Evolutionary conservation across 2,888 invertebrate species (phyloP), one percentile per base, ranked within the genome.

Genomic region (Agrilus cyanescens): DNA sequence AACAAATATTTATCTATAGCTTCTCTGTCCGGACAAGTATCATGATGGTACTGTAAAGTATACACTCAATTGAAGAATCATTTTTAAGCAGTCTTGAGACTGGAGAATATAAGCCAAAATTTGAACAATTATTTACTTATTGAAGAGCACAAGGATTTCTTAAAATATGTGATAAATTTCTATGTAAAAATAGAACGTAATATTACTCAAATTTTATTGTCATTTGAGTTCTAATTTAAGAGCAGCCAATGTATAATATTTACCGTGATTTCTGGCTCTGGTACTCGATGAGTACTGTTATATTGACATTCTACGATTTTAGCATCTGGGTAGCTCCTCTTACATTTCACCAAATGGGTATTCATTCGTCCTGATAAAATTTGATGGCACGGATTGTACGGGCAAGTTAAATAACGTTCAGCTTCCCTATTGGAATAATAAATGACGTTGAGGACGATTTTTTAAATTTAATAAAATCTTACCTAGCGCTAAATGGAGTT

Each of bases 341-440:
- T 56, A 42, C 80, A 80, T 52, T 76, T 78, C 6, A 73, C 62
- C 0, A 80, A 51, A 44, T 80, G 80, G 0, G 68, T 60, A 32
- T 75, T 73, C 56, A 78, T 65, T 0, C 73, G 57, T 32, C 69
- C 71, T 8, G 70, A 67, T 6, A 71, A 62, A 8, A 80, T 67
- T 18, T 66, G 67, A 44, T 80, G 80, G 0, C 71, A 47, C 30
- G 56, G 57, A 49, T 78, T 69, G 58, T 76, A 80, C 0, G 80
- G 78, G 43, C 80, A 80, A 0, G 63, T 58, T 6, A 72, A 60
- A 56, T 72, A 56, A 29, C 71, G 64, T 29, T 55, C 52, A 15
- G 15, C 13, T 12, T 45, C 32, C 5, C 37, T 34, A n/a, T 32
- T 39, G 18, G 15, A 38, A 38, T 25, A 25, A n/a, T n/a, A n/a